Evolutionary conservation across 1,140 invertebrate species (phyloP).

Genomic region (Scaptodrosophila lebanonensis): DNA sequence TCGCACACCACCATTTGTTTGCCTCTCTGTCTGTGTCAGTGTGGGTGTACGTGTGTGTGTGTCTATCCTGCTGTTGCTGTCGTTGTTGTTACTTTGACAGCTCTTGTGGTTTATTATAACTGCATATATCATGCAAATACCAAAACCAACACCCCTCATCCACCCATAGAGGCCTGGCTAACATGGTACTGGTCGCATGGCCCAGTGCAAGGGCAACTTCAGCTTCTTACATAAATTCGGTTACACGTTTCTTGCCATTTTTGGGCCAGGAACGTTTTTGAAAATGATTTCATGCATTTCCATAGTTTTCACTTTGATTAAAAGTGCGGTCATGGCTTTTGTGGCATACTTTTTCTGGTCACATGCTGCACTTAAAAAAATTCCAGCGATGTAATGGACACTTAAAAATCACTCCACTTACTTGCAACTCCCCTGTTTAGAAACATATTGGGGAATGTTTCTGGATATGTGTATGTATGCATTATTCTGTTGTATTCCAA

Average conservation of each 20-base stretch:
- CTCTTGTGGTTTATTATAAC: conserved; percentile 72
- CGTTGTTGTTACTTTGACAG: conserved; percentile 48
- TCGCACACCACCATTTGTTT: conserved; percentile 59
- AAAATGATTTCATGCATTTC: conserved; percentile 71
- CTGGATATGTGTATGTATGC: too few species aligned
- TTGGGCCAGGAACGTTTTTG: conserved; percentile 28
- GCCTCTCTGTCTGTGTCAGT: conserved; percentile 1
- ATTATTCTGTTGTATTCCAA: too few species aligned
- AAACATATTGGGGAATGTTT: too few species aligned
- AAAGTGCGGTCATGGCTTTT: conserved; percentile 69
- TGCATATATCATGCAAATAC: conserved; percentile 69
- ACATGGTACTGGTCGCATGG: too few species aligned
- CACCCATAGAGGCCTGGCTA: conserved; percentile 18
- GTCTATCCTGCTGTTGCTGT: conserved; percentile 9
- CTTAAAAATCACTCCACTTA: too few species aligned
- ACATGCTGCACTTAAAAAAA: too few species aligned
- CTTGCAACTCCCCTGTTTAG: too few species aligned
- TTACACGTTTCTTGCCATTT: conserved; percentile 31
- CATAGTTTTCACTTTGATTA: conserved; percentile 74
- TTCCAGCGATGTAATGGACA: too few species aligned
- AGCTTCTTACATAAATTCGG: conserved; percentile 44
- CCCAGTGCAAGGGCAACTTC: conserved; percentile 14
- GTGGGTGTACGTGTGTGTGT: background rate
- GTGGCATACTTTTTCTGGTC: conserved; percentile 41
- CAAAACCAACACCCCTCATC: conserved; percentile 9